phyloP scores from a whole-genome alignment of 2,888 invertebrate genomes.

The Leptinotarsa tumamoca region DNA sequence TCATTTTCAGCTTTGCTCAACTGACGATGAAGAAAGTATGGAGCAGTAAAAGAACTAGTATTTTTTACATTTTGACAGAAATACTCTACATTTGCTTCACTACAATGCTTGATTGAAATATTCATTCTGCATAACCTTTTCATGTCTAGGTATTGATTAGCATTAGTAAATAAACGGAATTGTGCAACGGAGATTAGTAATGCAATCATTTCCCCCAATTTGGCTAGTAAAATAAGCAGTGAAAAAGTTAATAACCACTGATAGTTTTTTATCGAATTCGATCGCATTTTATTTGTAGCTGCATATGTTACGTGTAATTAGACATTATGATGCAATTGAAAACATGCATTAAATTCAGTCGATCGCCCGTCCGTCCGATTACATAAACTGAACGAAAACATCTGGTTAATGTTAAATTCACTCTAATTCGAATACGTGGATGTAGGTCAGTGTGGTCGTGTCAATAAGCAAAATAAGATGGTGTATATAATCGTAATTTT shows the following conservation, averaged over 20 bases:
- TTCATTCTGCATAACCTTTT: too few relatives aligned
- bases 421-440: not conserved
- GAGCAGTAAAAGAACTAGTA: too few relatives aligned
- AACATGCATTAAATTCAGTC: conserved; percentile 2
- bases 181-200: not conserved
- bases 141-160: too few relatives aligned
- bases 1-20: too few relatives aligned
- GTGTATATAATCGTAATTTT: too few relatives aligned
- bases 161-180: too few relatives aligned
- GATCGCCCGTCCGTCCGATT: not conserved
- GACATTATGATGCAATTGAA: conserved; percentile 13
- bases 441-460: not conserved
- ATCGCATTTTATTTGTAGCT: conserved; percentile 6
- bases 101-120: too few relatives aligned
- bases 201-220: not conserved
- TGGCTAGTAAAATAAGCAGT: not conserved
- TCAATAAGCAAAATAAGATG: not conserved
- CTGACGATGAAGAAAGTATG: too few relatives aligned
- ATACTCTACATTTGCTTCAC: too few relatives aligned
- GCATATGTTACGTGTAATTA: conserved; percentile 1
- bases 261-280: not conserved
- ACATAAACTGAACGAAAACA: conserved; percentile 6
- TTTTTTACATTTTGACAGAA: too few relatives aligned
- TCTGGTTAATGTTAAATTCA: conserved; percentile 2
- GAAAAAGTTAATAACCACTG: not conserved